Percentiles rank a stretch among this genome's conserved stretches.
These are phyloP conservation scores for Hucho hucho DNA, from an alignment of 2,113 vertebrate species.

Conservation along the genomic window DNA sequence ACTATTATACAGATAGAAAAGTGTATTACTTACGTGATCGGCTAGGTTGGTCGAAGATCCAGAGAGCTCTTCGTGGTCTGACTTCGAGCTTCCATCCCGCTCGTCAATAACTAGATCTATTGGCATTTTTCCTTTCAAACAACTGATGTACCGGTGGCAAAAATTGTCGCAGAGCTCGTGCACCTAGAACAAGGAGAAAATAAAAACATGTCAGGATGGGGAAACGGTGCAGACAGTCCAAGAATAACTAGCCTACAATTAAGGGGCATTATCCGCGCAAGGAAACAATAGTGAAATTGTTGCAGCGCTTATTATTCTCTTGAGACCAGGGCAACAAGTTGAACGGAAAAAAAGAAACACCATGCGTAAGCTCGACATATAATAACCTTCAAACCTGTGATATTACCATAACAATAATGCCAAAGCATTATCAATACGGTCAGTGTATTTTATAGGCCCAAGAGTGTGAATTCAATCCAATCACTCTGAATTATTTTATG, in stretches of 20 bases:
- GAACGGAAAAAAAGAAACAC: conserved; percentile 60
- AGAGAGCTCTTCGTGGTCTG: conserved; percentile 98
- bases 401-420: conserved; percentile 6
- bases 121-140: conserved; percentile 99
- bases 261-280: conserved; percentile 79
- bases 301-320: conserved; percentile 88
- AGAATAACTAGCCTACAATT: conserved; percentile 81
- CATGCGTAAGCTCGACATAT: conserved; percentile 41
- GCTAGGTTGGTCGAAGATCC: conserved; percentile 98
- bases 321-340: conserved; percentile 94
- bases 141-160: conserved; percentile 99
- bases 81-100: conserved; percentile 98
- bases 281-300: conserved; percentile 96
- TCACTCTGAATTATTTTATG: neutral
- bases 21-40: conserved; percentile 91
- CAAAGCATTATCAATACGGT: conserved; percentile 36
- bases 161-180: conserved; percentile 99
- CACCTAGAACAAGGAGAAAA: conserved; percentile 77
- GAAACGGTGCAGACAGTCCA: conserved; percentile 74
- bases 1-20: conserved; percentile 16
- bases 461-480: neutral
- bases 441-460: neutral
- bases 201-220: conserved; percentile 61
- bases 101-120: conserved; percentile 99
- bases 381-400: conserved; percentile 60